Evolutionary conservation across 2,888 invertebrate species (phyloP).

Genomic region (Eristalis tenax): DNA sequence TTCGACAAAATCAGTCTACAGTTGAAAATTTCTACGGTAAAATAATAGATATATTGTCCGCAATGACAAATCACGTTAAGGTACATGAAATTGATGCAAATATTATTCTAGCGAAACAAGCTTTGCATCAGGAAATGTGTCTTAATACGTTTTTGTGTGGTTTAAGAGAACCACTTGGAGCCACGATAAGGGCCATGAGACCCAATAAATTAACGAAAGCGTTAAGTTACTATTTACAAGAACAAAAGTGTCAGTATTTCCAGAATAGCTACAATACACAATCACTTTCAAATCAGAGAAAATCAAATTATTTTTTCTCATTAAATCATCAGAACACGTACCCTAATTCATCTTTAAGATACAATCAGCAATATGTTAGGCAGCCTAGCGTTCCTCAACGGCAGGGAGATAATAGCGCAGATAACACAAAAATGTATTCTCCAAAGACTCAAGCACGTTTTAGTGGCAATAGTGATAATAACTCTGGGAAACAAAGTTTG

Average conservation of each 20-base stretch:
- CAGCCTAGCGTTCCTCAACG: no score
- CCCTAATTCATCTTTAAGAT: no score
- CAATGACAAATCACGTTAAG: slow-evolving; percentile 55
- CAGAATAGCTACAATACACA: background rate
- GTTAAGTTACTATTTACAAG: background rate
- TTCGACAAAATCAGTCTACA: slow-evolving; percentile 20
- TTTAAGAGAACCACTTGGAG: no score
- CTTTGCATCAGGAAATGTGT: slow-evolving; percentile 5
- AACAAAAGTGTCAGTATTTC: slow-evolving; percentile 14
- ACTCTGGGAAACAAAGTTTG: background rate
- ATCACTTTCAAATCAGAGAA: background rate
- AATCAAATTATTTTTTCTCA: background rate
- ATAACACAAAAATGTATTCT: background rate
- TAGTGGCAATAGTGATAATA: background rate
- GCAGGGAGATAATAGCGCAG: background rate
- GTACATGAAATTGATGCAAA: slow-evolving; percentile 38
- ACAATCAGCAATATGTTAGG: no score
- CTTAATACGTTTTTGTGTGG: background rate
- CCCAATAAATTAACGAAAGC: background rate
- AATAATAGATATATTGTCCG: slow-evolving; percentile 58
- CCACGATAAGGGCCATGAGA: no score
- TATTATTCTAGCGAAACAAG: background rate
- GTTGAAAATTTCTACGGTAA: slow-evolving; percentile 42
- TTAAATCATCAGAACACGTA: no score
- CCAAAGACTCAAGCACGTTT: background rate